These are phyloP conservation scores for Diplodus puntazzo DNA, from an alignment of 2,797 vertebrate species.

Conservation along the genomic window DNA sequence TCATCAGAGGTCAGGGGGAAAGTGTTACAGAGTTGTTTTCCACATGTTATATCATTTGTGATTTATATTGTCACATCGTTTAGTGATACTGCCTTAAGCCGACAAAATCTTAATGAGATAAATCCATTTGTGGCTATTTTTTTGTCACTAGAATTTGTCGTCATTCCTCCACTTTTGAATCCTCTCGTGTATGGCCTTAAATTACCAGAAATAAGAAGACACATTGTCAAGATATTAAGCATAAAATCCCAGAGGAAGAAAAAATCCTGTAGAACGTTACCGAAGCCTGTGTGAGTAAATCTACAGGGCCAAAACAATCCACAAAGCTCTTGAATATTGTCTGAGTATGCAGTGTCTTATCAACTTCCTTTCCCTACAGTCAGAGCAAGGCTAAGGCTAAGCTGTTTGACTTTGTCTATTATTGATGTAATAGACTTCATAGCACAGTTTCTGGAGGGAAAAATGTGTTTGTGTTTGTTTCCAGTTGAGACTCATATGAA, in stretches of 20 bases:
- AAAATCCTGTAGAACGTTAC: background rate
- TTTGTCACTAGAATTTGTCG: constrained; percentile 65
- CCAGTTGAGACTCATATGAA: background rate
- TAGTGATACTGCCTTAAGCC: constrained; percentile 53
- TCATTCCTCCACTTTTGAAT: constrained; percentile 70
- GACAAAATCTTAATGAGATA: constrained; percentile 28
- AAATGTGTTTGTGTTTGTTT: background rate
- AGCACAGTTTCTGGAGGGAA: background rate
- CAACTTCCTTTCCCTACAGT: background rate
- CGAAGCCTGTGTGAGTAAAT: background rate
- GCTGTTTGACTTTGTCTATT: background rate
- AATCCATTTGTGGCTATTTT: constrained; percentile 51
- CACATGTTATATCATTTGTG: constrained; percentile 53
- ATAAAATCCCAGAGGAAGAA: background rate
- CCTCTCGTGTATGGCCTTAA: constrained; percentile 71
- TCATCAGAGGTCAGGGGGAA: constrained; percentile 51
- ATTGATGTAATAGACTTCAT: background rate
- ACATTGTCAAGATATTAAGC: constrained; percentile 33
- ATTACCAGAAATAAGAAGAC: constrained; percentile 58
- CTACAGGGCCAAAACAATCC: background rate
- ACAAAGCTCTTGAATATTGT: background rate
- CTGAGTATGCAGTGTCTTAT: background rate
- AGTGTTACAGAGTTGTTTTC: constrained; percentile 56
- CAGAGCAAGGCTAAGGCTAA: too few relatives aligned
- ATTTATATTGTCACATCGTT: constrained; percentile 43